Evolutionary conservation across 2,888 invertebrate species (phyloP).

Genomic region (Osmoderma eremita): DNA sequence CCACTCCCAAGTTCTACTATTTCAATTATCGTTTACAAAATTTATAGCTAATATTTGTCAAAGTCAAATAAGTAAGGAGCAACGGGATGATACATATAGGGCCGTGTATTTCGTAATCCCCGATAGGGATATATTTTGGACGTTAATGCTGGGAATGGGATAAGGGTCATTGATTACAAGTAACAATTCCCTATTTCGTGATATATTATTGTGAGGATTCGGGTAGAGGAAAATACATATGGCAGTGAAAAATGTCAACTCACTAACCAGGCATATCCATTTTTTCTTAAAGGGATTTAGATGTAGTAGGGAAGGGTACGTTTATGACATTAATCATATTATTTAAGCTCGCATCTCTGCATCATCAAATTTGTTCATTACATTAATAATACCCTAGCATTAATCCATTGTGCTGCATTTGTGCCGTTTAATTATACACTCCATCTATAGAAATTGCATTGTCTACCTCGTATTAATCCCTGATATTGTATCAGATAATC

Average conservation of each 20-base stretch:
- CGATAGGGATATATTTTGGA: too few species aligned
- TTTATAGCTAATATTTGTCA: too few species aligned
- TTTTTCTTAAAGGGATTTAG: too few species aligned
- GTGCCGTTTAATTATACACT: constrained; percentile 2
- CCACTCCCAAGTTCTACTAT: too few species aligned
- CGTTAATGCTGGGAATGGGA: not conserved
- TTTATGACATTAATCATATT: too few species aligned
- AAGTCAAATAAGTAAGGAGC: too few species aligned
- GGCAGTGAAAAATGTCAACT: constrained; percentile 18
- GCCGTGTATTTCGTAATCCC: too few species aligned
- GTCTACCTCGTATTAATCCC: not conserved
- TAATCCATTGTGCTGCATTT: not conserved
- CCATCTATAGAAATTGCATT: not conserved
- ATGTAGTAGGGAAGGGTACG: too few species aligned
- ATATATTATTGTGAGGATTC: constrained; percentile 9
- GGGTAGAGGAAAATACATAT: constrained; percentile 8
- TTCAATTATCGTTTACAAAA: too few species aligned
- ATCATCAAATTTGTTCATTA: not conserved
- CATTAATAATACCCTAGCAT: too few species aligned
- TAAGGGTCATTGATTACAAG: constrained; percentile 22
- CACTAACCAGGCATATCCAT: not conserved
- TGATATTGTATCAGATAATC: not conserved
- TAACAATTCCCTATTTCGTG: constrained; percentile 24
- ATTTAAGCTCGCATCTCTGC: too few species aligned
- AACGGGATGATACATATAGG: too few species aligned